Percentiles rank a stretch among this genome's conserved stretches.
Evolutionary conservation across 1,140 invertebrate genomes (phyloP).

Genomic region (Popillia japonica): DNA sequence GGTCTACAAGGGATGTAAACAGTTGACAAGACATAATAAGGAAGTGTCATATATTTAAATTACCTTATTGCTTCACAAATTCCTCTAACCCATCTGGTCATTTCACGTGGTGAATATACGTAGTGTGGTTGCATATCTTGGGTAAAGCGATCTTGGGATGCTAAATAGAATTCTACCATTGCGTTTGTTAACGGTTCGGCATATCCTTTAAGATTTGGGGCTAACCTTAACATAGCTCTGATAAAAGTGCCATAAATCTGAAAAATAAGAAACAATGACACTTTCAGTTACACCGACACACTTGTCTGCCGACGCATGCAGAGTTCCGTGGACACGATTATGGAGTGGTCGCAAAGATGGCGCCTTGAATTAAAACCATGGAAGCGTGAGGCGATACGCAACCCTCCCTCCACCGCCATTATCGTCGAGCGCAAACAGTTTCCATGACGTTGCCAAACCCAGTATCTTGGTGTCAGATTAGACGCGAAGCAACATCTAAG

Average conservation of each 20-base stretch:
- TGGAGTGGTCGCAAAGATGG: too few species aligned
- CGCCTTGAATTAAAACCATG: too few species aligned
- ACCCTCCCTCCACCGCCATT: too few species aligned
- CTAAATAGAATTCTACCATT: slow-evolving; percentile 98
- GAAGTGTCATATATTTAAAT: neutral
- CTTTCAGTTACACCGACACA: neutral
- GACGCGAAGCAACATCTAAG: too few species aligned
- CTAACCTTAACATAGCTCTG: slow-evolving; percentile 93
- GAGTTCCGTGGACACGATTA: too few species aligned
- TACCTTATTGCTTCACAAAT: slow-evolving; percentile 96
- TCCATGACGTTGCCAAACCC: too few species aligned
- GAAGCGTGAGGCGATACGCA: too few species aligned
- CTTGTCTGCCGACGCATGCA: too few species aligned
- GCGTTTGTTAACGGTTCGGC: slow-evolving; percentile 97
- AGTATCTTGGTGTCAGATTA: too few species aligned
- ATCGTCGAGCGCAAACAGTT: too few species aligned
- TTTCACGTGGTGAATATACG: slow-evolving; percentile 99
- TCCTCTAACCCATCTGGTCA: slow-evolving; percentile 99
- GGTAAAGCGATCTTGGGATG: slow-evolving; percentile 97
- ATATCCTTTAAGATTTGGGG: slow-evolving; percentile 88
- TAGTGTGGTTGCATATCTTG: slow-evolving; percentile 99
- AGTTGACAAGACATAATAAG: neutral
- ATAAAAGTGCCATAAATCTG: slow-evolving; percentile 97
- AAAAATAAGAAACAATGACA: neutral
- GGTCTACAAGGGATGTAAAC: slow-evolving; percentile 66